A percentile compares a stretch with the other conserved stretches of the same genome.
Conservation (phyloP, 2,797 vertebrate genomes). For the Fistularia commersonii region DNA sequence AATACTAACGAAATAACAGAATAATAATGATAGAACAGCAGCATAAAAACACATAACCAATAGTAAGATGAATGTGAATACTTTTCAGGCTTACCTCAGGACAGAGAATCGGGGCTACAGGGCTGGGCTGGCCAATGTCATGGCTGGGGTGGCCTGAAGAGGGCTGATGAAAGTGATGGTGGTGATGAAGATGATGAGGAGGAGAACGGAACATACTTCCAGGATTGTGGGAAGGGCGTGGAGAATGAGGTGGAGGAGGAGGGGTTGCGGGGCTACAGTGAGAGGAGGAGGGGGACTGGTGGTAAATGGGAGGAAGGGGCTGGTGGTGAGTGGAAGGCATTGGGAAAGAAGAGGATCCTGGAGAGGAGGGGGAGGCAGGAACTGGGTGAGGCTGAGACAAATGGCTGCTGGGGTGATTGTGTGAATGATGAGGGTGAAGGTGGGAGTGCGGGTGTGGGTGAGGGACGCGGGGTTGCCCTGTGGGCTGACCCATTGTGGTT, state of each 20-base stretch:
- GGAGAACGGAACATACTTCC: constrained; percentile 83
- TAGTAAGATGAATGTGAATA: neutral
- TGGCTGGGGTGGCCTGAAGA: constrained; percentile 74
- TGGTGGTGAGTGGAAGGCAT: constrained; percentile 75
- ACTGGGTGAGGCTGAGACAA: constrained; percentile 57
- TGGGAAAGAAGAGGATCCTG: constrained; percentile 64
- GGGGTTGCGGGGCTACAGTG: constrained; percentile 78
- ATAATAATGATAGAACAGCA: neutral
- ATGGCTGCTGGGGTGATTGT: constrained; percentile 55
- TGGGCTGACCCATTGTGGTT: constrained; percentile 54
- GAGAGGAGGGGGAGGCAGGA: constrained; percentile 57
- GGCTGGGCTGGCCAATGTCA: constrained; percentile 69
- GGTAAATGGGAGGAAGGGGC: constrained; percentile 72
- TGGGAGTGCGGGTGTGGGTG: constrained; percentile 60
- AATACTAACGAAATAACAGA: too few relatives aligned
- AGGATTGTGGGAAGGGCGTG: constrained; percentile 78
- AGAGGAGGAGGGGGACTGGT: constrained; percentile 63
- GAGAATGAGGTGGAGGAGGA: constrained; percentile 69
- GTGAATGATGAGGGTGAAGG: constrained; percentile 57
- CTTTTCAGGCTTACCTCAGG: constrained; percentile 79
- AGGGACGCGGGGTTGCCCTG: constrained; percentile 59
- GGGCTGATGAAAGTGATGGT: constrained; percentile 67
- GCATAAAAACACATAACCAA: too few relatives aligned
- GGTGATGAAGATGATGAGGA: constrained; percentile 52
- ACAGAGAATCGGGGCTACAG: constrained; percentile 77